phyloP scores from a whole-genome alignment of 2,113 vertebrate species.

The Petromus typicus region DNA sequence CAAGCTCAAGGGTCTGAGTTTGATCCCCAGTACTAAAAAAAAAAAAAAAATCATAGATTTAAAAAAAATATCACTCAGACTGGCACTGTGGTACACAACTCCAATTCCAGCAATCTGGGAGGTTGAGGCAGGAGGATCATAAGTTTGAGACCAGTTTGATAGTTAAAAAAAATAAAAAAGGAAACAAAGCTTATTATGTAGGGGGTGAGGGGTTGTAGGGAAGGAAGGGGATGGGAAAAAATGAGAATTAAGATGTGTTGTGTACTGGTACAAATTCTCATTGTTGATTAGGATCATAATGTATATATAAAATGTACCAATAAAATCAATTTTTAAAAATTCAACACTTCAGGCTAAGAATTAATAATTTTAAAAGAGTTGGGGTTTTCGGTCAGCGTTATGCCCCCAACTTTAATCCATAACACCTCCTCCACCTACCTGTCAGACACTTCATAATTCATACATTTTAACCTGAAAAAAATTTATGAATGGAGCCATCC shows the following conservation, averaged over 20 bases:
- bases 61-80: background rate
- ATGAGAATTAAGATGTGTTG: no score
- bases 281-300: no score
- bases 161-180: no score
- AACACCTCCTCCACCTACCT: background rate
- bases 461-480: constrained; percentile 9
- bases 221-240: no score
- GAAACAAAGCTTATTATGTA: no score
- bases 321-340: background rate
- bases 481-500: background rate
- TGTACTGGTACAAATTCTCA: no score
- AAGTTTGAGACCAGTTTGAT: background rate
- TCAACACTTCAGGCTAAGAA: background rate
- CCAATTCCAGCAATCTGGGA: background rate
- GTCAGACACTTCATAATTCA: background rate
- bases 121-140: background rate
- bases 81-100: background rate
- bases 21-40: no score
- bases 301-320: no score
- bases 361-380: background rate
- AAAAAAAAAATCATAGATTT: background rate
- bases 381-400: background rate
- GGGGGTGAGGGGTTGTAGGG: no score
- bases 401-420: background rate
- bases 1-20: no score